phyloP scores from a whole-genome alignment of 2,888 invertebrate species.

The Palloptera scutellata region DNA sequence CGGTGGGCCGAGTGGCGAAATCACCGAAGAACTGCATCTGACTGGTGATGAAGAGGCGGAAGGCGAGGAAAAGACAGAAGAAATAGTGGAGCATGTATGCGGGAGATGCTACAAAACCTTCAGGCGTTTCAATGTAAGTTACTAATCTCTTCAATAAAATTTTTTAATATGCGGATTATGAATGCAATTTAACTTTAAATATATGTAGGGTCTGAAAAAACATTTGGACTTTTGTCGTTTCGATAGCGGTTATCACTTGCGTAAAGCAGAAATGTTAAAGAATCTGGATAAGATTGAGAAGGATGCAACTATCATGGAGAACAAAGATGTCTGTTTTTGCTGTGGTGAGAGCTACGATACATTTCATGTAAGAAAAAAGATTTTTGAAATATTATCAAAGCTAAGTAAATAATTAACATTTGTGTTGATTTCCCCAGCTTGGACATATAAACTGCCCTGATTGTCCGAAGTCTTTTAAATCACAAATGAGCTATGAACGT shows the following conservation, averaged over 20 bases:
- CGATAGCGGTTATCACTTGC: slow-evolving; percentile 54
- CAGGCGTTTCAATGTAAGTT: slow-evolving; percentile 51
- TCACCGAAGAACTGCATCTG: slow-evolving; percentile 43
- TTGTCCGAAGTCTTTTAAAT: slow-evolving; percentile 79
- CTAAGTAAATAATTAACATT: background rate
- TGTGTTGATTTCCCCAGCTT: slow-evolving; percentile 45
- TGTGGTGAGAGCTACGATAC: slow-evolving; percentile 63
- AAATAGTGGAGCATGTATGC: slow-evolving; percentile 63
- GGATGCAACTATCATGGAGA: slow-evolving; percentile 58
- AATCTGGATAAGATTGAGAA: slow-evolving; percentile 60
- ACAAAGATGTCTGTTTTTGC: slow-evolving; percentile 61
- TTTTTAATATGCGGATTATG: slow-evolving; percentile 1
- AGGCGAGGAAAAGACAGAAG: slow-evolving; percentile 47
- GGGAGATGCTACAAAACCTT: slow-evolving; percentile 62
- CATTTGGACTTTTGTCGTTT: slow-evolving; percentile 60
- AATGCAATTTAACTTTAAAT: background rate
- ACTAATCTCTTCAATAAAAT: slow-evolving; percentile 12
- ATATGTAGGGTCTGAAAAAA: slow-evolving; percentile 52
- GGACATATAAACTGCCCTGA: slow-evolving; percentile 66
- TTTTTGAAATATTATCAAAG: slow-evolving; percentile 11
- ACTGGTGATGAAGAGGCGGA: slow-evolving; percentile 45
- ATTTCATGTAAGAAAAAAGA: slow-evolving; percentile 55
- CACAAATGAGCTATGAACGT: slow-evolving; percentile 71
- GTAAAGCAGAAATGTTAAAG: slow-evolving; percentile 58
- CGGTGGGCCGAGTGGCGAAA: slow-evolving; percentile 32